phyloP scores from a whole-genome alignment of 2,888 invertebrate species.

The Acanthosepion lycidas region DNA sequence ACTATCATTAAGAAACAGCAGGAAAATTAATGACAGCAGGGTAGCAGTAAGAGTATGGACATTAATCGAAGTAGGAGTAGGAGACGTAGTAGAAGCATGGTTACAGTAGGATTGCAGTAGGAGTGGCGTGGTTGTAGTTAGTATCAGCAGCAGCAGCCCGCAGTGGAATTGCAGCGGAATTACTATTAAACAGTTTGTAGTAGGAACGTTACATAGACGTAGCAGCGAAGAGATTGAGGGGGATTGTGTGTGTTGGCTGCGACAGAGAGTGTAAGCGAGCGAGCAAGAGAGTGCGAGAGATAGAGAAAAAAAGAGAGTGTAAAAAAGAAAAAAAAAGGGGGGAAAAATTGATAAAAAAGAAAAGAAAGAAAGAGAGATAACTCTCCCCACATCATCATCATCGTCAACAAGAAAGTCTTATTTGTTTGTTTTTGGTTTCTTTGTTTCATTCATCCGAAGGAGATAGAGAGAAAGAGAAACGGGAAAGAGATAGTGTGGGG shows the following conservation, averaged over 20 bases:
- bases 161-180: not conserved
- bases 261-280: not conserved
- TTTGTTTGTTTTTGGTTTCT: not conserved
- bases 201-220: not conserved
- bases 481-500: not conserved
- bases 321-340: not conserved
- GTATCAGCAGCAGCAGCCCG: constrained; percentile 34
- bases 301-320: not conserved
- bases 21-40: not conserved
- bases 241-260: not conserved
- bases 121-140: not conserved
- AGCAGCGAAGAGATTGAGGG: not conserved
- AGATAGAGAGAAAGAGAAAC: not conserved
- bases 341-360: not conserved
- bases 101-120: not conserved
- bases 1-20: not conserved
- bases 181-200: not conserved
- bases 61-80: not conserved
- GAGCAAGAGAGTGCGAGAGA: not conserved
- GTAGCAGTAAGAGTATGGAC: not conserved
- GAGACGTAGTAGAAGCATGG: not conserved
- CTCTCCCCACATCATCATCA: too few relatives aligned
- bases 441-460: not conserved
- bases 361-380: not conserved
- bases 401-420: too few relatives aligned